A percentile compares a stretch with the other conserved stretches of the same genome.
Evolutionary conservation across 1,140 invertebrate species (phyloP).

Genomic region (Gyrodactylus salaris): DNA sequence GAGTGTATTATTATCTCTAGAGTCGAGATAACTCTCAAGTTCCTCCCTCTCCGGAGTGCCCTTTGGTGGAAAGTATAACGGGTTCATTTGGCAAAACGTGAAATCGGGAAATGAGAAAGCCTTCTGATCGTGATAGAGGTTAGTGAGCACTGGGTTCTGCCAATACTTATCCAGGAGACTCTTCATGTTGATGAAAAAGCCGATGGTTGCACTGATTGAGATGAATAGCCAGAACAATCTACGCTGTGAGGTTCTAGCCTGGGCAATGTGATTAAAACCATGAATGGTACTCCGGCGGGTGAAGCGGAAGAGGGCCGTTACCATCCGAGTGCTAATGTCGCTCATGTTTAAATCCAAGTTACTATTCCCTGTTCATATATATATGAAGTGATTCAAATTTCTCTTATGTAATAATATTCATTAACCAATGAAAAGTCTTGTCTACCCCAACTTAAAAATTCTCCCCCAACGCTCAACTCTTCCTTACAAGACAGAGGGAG

Average conservation of each 20-base stretch:
- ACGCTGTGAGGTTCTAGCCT: not conserved
- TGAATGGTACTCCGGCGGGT: conserved; percentile 3
- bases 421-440: too few relatives aligned
- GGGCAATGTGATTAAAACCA: conserved; percentile 6
- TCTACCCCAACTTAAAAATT: too few relatives aligned
- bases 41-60: not conserved
- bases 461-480: too few relatives aligned
- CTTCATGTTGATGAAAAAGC: conserved; percentile 4
- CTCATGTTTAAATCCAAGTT: too few relatives aligned
- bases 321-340: not conserved
- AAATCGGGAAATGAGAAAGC: conserved; percentile 5
- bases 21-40: not conserved
- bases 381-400: too few relatives aligned
- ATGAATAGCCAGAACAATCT: conserved; percentile 7
- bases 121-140: conserved; percentile 1
- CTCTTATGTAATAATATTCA: too few relatives aligned
- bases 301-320: conserved; percentile 2
- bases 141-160: conserved; percentile 1
- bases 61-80: conserved; percentile 6
- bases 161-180: not conserved
- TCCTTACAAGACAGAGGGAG: too few relatives aligned
- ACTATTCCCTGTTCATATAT: too few relatives aligned
- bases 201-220: not conserved
- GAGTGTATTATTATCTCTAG: not conserved
- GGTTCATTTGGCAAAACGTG: conserved; percentile 5